Evolutionary conservation across 64 coral and sea anemone species (phyloP), one percentile per base, ranked within the genome.

Genomic region (Montipora capricornis): DNA sequence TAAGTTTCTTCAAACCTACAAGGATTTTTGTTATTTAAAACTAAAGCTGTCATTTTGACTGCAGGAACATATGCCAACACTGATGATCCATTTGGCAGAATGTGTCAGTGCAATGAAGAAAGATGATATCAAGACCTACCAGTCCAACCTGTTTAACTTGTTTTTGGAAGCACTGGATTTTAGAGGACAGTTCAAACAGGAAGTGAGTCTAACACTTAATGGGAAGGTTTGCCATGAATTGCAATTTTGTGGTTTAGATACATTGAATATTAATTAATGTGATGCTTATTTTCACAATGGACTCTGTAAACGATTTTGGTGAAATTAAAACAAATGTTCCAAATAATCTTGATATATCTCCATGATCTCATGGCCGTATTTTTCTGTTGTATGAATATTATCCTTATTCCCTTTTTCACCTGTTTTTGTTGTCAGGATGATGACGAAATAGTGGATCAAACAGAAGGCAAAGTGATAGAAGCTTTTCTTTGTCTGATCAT

Each of bases 121-220:
- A 26, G 89, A 91, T 76, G 95, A 99, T 62, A 80, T 99, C 6
- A 99, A 91, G 13, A 76, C 89, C 19, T 76, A 94, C 80, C 89
- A 96, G 20, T 64, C 80, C 19, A 89, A 95, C 53, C 84, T 99
- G 22, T 96, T 99, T 20, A 66, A 73, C 37, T 87, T 99, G 46
- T 94, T 99, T 78, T 74, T 99, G 20, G 89, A 81, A 20, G 94
- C 75, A 5, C 70, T 99, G 66, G 98, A 99, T 61, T 99, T 96
- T 84, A 89, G 98, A 45, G 73, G 88, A 6, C 84, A 87, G 4
- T 80, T 95, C 73, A 78, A 84, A n/a, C 76, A 99, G 86, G 98
- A 93, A 76, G 44, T 48, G 68, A 14, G 8, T 66, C 26, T 22
- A 14, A 24, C 5, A 16, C 4, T 87, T 11, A 19, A 47, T 37